phyloP scores from a whole-genome alignment of 2,113 vertebrate genomes.

The Xiphophorus hellerii region DNA sequence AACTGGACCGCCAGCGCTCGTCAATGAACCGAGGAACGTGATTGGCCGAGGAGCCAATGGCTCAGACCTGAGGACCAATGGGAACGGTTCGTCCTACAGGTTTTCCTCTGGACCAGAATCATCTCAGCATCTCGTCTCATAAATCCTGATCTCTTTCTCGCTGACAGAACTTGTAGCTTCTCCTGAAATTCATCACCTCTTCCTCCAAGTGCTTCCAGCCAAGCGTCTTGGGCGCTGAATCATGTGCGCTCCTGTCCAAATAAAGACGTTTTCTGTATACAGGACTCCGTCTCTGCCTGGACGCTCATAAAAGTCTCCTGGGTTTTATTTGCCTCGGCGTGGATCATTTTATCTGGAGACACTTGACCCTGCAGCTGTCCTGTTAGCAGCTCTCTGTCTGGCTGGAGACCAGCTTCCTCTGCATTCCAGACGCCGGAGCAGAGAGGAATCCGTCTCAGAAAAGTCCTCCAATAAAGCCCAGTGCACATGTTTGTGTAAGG shows the following conservation, averaged over 20 bases:
- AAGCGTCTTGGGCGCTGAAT: conserved; percentile 4
- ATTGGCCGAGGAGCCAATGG: too few relatives aligned
- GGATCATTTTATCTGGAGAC: conserved; percentile 16
- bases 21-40: too few relatives aligned
- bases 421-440: conserved; percentile 34
- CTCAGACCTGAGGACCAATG: too few relatives aligned
- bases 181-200: neutral
- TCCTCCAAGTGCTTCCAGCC: conserved; percentile 8
- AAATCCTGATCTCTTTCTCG: too few relatives aligned
- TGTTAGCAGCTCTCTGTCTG: conserved; percentile 16
- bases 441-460: conserved; percentile 19
- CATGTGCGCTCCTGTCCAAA: neutral
- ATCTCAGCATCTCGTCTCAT: too few relatives aligned
- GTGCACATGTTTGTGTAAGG: conserved; percentile 46
- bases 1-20: too few relatives aligned
- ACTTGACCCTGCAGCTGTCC: conserved; percentile 51
- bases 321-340: neutral
- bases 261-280: neutral
- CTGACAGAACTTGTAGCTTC: too few relatives aligned
- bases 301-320: neutral
- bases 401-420: conserved; percentile 3
- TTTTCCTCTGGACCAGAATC: too few relatives aligned
- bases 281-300: neutral
- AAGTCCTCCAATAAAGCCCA: conserved; percentile 25
- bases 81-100: too few relatives aligned